Percentiles rank a stretch among this genome's conserved stretches.
phyloP scores from a whole-genome alignment of 2,888 invertebrate species.

The Microctonus hyperodae region DNA sequence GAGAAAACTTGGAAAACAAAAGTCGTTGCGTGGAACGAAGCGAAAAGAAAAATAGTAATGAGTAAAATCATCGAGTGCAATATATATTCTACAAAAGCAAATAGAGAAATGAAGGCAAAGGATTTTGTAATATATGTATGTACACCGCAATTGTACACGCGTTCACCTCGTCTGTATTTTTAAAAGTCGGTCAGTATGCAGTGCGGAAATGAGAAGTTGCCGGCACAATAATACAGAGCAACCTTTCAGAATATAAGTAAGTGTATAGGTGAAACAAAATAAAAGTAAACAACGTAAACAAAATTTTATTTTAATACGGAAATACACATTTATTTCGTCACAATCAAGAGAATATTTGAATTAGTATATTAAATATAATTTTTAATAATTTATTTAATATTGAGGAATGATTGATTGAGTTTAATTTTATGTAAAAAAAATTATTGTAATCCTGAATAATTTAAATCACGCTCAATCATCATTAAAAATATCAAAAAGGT shows the following conservation, averaged over 20 bases:
- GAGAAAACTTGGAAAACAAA: constrained; percentile 26
- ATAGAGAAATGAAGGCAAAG: constrained; percentile 1
- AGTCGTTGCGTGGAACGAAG: constrained; percentile 39
- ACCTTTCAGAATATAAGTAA: background rate
- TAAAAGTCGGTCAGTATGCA: constrained; percentile 20
- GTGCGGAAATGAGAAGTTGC: constrained; percentile 17
- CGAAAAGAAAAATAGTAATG: constrained; percentile 1
- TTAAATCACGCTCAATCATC: background rate
- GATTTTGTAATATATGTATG: constrained; percentile 10
- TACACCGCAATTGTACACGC: background rate
- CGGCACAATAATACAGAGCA: background rate
- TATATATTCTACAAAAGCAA: background rate
- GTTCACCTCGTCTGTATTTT: constrained; percentile 7
- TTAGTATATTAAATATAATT: no score
- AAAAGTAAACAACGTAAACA: no score
- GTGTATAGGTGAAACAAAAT: background rate
- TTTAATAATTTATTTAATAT: no score
- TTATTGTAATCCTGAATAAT: background rate
- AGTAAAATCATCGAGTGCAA: background rate
- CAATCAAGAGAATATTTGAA: background rate
- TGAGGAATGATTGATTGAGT: no score
- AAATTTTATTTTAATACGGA: no score
- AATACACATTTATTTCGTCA: background rate
- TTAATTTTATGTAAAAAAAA: background rate
- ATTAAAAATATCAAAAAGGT: background rate